A percentile compares a stretch with the other conserved stretches of the same genome.
These are phyloP conservation scores for Characodon lateralis DNA, from an alignment of 2,797 vertebrate species.

Conservation along the genomic window DNA sequence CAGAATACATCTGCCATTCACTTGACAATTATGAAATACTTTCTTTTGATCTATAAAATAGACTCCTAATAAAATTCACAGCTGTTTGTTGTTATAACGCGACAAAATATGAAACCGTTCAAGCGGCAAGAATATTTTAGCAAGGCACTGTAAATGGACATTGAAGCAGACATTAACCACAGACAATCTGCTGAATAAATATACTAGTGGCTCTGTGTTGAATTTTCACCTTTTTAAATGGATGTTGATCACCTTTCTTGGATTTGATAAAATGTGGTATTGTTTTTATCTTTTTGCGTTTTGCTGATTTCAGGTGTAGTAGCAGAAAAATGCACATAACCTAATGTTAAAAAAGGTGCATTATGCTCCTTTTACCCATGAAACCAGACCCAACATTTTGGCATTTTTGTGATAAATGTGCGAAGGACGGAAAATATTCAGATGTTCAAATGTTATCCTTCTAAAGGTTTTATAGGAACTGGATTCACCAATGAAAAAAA, in stretches of 20 bases:
- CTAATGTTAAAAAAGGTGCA: not conserved
- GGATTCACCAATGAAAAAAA: not conserved
- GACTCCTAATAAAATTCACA: no score
- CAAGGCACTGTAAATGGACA: no score
- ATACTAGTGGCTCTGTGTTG: not conserved
- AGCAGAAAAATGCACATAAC: not conserved
- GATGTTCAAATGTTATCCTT: not conserved
- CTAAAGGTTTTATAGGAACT: not conserved
- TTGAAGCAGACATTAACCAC: no score
- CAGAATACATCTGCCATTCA: no score
- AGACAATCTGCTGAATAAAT: not conserved
- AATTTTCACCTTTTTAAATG: not conserved
- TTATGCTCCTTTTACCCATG: not conserved
- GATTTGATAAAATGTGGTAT: not conserved
- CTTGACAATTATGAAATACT: no score
- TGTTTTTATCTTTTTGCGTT: not conserved
- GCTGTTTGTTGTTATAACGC: no score
- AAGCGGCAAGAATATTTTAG: no score
- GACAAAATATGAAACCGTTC: no score
- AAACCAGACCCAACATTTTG: not conserved
- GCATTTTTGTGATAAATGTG: not conserved
- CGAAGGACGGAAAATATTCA: not conserved
- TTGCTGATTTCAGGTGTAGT: not conserved
- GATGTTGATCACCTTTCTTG: not conserved
- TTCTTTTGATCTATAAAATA: no score